These are phyloP conservation scores for Himantopus leucocephalus DNA, from an alignment of 2,113 vertebrate species.

Conservation along the genomic window DNA sequence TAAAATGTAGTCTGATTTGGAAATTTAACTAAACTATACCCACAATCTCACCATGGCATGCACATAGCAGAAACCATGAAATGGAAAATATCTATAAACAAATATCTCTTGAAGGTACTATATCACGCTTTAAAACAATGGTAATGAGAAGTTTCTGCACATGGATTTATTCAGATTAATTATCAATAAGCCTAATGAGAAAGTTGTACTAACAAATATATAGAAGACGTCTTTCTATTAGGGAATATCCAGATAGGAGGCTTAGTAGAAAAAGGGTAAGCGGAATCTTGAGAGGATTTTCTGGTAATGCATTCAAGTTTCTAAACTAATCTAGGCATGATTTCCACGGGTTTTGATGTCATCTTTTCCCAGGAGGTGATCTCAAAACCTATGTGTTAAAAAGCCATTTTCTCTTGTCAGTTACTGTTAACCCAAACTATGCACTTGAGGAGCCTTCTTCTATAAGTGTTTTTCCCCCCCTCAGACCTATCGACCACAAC, in stretches of 20 bases:
- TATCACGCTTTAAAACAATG: not conserved
- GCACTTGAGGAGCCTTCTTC: not conserved
- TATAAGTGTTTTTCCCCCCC: not conserved
- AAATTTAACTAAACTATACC: not conserved
- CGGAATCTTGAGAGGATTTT: constrained; percentile 2
- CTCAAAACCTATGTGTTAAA: not conserved
- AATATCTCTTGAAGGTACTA: not conserved
- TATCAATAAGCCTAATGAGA: not conserved
- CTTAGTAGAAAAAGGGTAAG: not conserved
- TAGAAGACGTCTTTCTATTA: not conserved
- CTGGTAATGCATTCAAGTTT: not conserved
- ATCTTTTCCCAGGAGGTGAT: not conserved
- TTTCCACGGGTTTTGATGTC: not conserved
- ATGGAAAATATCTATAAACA: not conserved
- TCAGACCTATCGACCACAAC: not conserved
- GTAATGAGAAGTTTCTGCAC: not conserved
- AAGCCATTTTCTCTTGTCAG: not conserved
- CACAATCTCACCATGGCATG: not conserved
- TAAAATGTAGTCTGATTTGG: not conserved
- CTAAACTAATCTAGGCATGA: not conserved
- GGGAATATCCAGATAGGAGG: not conserved
- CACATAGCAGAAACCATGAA: not conserved
- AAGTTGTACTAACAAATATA: not conserved
- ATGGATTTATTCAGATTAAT: constrained; percentile 12
- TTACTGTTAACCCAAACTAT: not conserved